Conservation (phyloP, 2,797 vertebrate species). For the Chelon labrosus region DNA sequence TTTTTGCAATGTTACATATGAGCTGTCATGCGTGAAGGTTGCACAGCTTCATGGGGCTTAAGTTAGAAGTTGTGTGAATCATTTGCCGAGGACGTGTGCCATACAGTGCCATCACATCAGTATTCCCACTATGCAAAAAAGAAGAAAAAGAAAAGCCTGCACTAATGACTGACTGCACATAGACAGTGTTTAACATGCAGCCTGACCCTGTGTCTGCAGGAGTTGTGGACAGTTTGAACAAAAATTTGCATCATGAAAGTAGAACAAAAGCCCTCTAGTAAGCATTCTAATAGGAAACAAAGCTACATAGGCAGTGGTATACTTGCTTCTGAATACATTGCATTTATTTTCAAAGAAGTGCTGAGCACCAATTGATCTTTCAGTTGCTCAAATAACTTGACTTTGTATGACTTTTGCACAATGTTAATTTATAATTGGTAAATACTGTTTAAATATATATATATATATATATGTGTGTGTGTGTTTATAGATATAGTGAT, state of each 20-base stretch:
- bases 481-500: conserved; percentile 66
- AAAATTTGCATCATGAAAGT: conserved; percentile 41
- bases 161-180: conserved; percentile 10
- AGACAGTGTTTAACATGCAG: conserved; percentile 31
- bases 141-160: conserved; percentile 14
- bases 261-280: conserved; percentile 51
- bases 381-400: conserved; percentile 58
- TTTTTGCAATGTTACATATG: conserved; percentile 40
- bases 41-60: conserved; percentile 28
- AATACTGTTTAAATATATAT: conserved; percentile 67
- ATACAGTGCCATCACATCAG: conserved; percentile 18
- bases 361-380: conserved; percentile 37
- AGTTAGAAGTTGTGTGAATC: conserved; percentile 39
- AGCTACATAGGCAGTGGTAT: conserved; percentile 40
- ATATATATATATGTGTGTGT: conserved; percentile 66
- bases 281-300: conserved; percentile 21
- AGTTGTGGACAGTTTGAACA: conserved; percentile 57
- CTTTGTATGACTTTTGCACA: conserved; percentile 81
- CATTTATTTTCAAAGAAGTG: conserved; percentile 15
- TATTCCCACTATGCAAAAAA: conserved; percentile 4
- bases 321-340: conserved; percentile 38
- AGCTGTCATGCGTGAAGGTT: conserved; percentile 31
- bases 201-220: conserved; percentile 15
- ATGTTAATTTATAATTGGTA: conserved; percentile 84
- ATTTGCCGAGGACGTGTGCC: conserved; percentile 6